phyloP scores from a whole-genome alignment of 2,888 invertebrate species.

The Sipha maydis region DNA sequence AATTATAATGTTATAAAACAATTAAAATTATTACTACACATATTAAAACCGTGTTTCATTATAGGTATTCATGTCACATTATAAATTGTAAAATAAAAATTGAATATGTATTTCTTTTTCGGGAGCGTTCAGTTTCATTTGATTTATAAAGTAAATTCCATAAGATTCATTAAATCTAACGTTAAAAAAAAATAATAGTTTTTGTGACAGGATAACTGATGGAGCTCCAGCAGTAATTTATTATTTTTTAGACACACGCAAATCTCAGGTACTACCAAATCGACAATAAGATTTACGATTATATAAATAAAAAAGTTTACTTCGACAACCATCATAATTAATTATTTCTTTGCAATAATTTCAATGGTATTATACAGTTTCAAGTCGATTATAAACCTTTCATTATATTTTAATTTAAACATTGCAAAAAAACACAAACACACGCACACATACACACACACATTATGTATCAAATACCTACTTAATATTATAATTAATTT shows the following conservation, averaged over 20 bases:
- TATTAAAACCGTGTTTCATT: neutral
- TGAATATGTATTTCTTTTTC: neutral
- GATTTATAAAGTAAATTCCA: neutral
- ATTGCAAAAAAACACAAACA: neutral
- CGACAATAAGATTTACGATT: constrained; percentile 55
- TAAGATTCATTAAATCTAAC: constrained; percentile 41
- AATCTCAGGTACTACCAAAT: constrained; percentile 39
- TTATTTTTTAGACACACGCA: constrained; percentile 57
- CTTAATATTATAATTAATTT: neutral
- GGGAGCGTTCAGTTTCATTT: neutral
- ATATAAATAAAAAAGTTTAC: constrained; percentile 37
- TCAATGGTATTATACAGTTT: neutral
- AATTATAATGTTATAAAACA: neutral
- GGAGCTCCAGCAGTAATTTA: constrained; percentile 39
- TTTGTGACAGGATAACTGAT: constrained; percentile 56
- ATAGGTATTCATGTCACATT: neutral
- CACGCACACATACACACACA: too few species aligned
- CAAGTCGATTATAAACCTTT: neutral
- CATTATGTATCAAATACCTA: neutral
- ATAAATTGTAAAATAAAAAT: neutral
- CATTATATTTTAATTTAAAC: neutral
- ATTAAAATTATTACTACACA: neutral
- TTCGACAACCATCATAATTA: constrained; percentile 49
- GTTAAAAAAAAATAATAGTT: constrained; percentile 7
- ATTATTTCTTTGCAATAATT: constrained; percentile 20